Percentiles rank a stretch among this genome's conserved stretches.
These are phyloP conservation scores for Semotilus atromaculatus DNA, from an alignment of 2,797 vertebrate genomes.

Conservation along the genomic window DNA sequence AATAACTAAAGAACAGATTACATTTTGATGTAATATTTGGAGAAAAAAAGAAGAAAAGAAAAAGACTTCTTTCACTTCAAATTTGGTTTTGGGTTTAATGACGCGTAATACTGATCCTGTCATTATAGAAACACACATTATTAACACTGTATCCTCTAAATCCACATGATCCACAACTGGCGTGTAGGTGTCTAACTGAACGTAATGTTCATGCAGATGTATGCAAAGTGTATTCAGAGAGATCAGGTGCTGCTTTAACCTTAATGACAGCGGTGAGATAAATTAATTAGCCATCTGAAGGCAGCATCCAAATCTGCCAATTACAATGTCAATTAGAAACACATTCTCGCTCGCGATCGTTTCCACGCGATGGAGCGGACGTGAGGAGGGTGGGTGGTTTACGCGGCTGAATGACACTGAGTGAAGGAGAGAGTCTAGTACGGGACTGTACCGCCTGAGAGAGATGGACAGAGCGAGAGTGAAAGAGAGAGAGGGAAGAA, in stretches of 20 bases:
- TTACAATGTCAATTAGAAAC: constrained; percentile 85
- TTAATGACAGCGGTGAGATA: constrained; percentile 84
- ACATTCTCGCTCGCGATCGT: constrained; percentile 70
- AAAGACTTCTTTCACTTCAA: constrained; percentile 21
- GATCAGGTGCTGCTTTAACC: constrained; percentile 85
- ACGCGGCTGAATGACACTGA: constrained; percentile 48
- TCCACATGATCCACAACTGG: constrained; percentile 66
- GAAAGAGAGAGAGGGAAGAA: constrained; percentile 40
- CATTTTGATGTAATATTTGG: constrained; percentile 23
- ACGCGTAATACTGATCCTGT: constrained; percentile 53
- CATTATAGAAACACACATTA: constrained; percentile 54
- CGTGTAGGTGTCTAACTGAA: constrained; percentile 64
- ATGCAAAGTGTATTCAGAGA: constrained; percentile 81
- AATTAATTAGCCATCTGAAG: constrained; percentile 85
- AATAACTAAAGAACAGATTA: constrained; percentile 3
- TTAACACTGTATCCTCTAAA: constrained; percentile 59
- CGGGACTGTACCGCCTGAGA: constrained; percentile 66
- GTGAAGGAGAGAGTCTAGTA: constrained; percentile 62
- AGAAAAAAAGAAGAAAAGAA: not conserved
- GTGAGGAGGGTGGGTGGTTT: not conserved
- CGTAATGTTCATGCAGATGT: constrained; percentile 81
- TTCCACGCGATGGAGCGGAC: constrained; percentile 59
- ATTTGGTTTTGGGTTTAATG: constrained; percentile 56
- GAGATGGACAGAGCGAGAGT: constrained; percentile 57
- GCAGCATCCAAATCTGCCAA: constrained; percentile 84